Evolutionary conservation across 2,888 invertebrate genomes (phyloP).

Genomic region (Drosophila nigritarsus): DNA sequence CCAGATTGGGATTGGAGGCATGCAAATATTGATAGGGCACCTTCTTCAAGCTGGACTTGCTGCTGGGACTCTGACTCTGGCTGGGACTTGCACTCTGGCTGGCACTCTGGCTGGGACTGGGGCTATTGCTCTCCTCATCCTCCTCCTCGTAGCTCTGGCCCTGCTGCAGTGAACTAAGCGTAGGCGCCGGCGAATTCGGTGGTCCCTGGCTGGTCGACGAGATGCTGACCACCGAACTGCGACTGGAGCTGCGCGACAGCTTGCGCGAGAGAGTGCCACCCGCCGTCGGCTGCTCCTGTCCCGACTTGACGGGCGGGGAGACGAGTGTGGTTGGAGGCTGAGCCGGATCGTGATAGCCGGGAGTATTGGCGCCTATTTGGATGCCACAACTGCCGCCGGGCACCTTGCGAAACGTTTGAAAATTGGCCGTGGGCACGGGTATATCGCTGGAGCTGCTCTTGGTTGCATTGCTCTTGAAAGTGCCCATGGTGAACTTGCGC

Average conservation of each 20-base stretch:
- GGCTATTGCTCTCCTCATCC: conserved; percentile 60
- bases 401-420: conserved; percentile 90
- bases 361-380: conserved; percentile 84
- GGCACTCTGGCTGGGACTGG: conserved; percentile 56
- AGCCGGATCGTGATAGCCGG: conserved; percentile 77
- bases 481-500: conserved; percentile 88
- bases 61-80: conserved; percentile 73
- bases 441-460: conserved; percentile 86
- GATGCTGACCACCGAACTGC: conserved; percentile 72
- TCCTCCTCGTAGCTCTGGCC: conserved; percentile 62
- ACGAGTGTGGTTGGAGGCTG: conserved; percentile 57
- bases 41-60: conserved; percentile 83
- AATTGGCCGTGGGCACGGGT: conserved; percentile 92
- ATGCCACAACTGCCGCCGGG: conserved; percentile 86
- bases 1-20: conserved; percentile 90
- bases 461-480: conserved; percentile 84
- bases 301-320: conserved; percentile 2
- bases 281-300: conserved; percentile 7
- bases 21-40: conserved; percentile 88
- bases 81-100: conserved; percentile 73
- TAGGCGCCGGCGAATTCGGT: conserved; percentile 78
- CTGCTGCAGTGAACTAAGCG: conserved; percentile 63
- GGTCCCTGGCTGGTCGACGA: conserved; percentile 64
- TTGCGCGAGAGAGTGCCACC: conserved; percentile 48
- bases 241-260: conserved; percentile 76